These are phyloP conservation scores for Patella caerulea DNA, from an alignment of 2,888 invertebrate species.

Conservation along the genomic window DNA sequence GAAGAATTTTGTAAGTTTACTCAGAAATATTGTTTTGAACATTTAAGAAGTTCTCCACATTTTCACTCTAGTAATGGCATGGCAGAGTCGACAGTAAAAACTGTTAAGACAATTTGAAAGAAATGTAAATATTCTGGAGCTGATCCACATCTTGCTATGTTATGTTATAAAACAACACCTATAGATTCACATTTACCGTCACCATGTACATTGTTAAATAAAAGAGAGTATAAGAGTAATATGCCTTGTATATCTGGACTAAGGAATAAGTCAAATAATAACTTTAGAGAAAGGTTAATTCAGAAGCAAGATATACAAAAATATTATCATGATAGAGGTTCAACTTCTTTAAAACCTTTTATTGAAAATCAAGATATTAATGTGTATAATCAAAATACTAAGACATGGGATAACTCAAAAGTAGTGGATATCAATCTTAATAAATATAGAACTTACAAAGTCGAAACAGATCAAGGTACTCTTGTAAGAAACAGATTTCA, in stretches of 20 bases:
- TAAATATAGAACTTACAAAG: conserved; percentile 4
- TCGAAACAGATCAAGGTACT: background rate
- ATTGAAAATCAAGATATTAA: background rate
- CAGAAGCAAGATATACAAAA: background rate
- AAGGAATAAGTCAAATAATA: background rate
- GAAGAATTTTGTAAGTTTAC: background rate
- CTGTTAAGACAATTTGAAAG: background rate
- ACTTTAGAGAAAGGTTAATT: conserved; percentile 6
- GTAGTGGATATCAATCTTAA: background rate
- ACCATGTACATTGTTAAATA: conserved; percentile 1
- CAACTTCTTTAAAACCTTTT: background rate
- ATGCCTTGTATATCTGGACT: background rate
- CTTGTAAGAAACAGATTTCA: background rate
- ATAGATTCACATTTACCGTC: conserved; percentile 1
- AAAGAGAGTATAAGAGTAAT: background rate
- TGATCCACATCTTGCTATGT: background rate
- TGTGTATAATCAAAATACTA: background rate
- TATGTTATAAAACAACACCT: background rate
- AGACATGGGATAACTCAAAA: background rate
- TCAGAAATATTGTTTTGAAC: background rate
- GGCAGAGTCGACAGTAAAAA: background rate
- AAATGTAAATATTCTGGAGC: background rate
- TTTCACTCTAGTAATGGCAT: background rate
- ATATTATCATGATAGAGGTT: background rate
- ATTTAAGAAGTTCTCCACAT: background rate